These are phyloP conservation scores for Gavialis gangeticus DNA, from an alignment of 2,113 vertebrate species.

Conservation along the genomic window DNA sequence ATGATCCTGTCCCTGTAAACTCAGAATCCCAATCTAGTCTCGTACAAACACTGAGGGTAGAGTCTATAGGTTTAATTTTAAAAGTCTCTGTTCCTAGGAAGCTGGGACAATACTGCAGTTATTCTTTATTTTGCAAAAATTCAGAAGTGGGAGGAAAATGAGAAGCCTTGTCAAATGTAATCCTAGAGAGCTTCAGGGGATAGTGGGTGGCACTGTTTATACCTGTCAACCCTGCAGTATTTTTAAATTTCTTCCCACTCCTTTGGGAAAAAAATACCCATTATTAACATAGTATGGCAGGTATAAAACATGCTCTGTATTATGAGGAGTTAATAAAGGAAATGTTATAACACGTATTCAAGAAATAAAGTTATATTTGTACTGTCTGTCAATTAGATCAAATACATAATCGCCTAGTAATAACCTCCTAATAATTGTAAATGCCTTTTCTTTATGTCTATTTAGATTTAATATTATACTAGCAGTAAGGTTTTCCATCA, in stretches of 20 bases:
- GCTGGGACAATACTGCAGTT: not conserved
- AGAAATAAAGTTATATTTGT: slow-evolving; percentile 26
- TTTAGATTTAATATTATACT: not conserved
- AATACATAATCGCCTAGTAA: slow-evolving; percentile 35
- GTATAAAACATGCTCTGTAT: slow-evolving; percentile 22
- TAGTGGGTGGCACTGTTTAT: not conserved
- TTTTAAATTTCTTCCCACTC: not conserved
- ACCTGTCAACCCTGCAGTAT: not conserved
- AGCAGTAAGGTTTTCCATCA: not conserved
- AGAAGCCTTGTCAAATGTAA: not conserved
- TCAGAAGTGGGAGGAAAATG: not conserved
- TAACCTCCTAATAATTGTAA: slow-evolving; percentile 26
- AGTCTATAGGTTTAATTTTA: not conserved
- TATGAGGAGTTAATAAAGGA: slow-evolving; percentile 61
- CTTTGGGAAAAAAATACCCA: slow-evolving; percentile 29
- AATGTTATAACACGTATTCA: slow-evolving; percentile 28
- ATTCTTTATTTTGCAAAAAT: not conserved
- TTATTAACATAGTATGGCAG: slow-evolving; percentile 1
- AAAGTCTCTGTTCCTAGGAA: not conserved
- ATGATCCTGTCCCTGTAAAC: not conserved
- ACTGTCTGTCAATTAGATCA: not conserved
- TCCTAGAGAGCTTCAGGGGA: not conserved
- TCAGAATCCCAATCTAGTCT: not conserved
- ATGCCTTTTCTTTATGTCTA: slow-evolving; percentile 14
- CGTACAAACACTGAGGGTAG: no score